Percentiles rank a stretch among this genome's conserved stretches.
Conservation (phyloP, 2,797 vertebrate species). For the Bradypodion pumilum region DNA sequence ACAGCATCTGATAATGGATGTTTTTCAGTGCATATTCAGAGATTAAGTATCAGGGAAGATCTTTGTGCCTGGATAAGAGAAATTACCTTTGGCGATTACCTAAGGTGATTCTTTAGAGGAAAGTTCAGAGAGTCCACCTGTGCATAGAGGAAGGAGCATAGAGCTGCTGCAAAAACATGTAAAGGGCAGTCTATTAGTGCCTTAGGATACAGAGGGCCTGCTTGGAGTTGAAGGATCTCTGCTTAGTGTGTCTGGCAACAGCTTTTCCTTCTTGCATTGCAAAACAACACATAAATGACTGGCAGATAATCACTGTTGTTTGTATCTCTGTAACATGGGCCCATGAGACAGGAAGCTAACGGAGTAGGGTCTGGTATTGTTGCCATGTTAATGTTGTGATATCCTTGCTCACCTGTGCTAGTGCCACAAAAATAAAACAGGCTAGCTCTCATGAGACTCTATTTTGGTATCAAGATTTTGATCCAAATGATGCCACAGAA, state of each 20-base stretch:
- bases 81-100: conserved; percentile 65
- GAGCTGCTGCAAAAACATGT: background rate
- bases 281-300: background rate
- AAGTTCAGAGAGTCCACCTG: background rate
- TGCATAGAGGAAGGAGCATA: background rate
- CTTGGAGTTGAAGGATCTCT: accelerated
- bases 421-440: background rate
- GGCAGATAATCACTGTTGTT: background rate
- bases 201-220: background rate
- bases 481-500: background rate
- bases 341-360: background rate
- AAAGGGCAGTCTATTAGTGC: background rate
- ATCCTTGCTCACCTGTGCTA: background rate
- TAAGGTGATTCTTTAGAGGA: background rate
- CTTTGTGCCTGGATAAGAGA: conserved; percentile 42
- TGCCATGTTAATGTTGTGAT: background rate
- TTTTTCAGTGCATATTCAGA: conserved; percentile 27
- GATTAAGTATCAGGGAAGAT: conserved; percentile 41
- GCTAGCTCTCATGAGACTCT: background rate
- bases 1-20: conserved; percentile 24
- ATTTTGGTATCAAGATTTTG: background rate
- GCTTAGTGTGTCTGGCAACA: background rate
- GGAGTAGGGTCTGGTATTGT: background rate
- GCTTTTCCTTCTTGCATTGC: background rate
- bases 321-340: background rate